Evolutionary conservation across 2,888 invertebrate species (phyloP).

Genomic region (Kryphioiulus occultus): DNA sequence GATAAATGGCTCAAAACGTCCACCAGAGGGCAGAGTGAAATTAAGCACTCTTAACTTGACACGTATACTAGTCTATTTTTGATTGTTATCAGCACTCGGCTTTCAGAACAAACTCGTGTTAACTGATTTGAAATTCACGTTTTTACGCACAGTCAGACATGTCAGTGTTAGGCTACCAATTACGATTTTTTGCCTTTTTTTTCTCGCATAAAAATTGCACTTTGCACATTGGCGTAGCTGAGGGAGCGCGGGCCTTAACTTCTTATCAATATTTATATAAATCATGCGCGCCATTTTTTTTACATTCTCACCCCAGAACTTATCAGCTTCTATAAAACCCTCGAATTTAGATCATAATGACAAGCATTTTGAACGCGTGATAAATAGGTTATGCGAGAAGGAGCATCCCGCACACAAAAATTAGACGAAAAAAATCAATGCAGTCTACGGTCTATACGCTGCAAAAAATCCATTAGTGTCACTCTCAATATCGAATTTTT

Average conservation of each 20-base stretch:
- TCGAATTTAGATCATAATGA: conserved; percentile 35
- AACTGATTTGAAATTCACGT: not conserved
- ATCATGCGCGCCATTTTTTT: conserved; percentile 1
- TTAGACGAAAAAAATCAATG: conserved; percentile 2
- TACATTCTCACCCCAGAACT: conserved; percentile 18
- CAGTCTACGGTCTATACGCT: conserved; percentile 11
- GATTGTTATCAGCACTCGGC: too few species aligned
- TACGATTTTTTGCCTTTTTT: not conserved
- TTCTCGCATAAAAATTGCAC: not conserved
- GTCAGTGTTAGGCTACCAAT: not conserved
- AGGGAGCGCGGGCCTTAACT: not conserved
- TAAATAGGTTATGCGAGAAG: conserved; percentile 20
- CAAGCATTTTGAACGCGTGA: conserved; percentile 30
- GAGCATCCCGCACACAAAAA: not conserved
- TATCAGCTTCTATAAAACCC: conserved; percentile 17
- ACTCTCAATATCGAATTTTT: conserved; percentile 35
- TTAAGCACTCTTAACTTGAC: too few species aligned
- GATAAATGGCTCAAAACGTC: too few species aligned
- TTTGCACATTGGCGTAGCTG: not conserved
- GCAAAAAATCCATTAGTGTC: conserved; percentile 35
- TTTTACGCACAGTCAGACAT: not conserved
- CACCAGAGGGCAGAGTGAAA: too few species aligned
- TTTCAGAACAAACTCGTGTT: too few species aligned
- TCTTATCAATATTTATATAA: conserved; percentile 30
- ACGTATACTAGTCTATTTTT: too few species aligned